Conservation (phyloP, 2,797 vertebrate genomes). For the Smutsia gigantea region DNA sequence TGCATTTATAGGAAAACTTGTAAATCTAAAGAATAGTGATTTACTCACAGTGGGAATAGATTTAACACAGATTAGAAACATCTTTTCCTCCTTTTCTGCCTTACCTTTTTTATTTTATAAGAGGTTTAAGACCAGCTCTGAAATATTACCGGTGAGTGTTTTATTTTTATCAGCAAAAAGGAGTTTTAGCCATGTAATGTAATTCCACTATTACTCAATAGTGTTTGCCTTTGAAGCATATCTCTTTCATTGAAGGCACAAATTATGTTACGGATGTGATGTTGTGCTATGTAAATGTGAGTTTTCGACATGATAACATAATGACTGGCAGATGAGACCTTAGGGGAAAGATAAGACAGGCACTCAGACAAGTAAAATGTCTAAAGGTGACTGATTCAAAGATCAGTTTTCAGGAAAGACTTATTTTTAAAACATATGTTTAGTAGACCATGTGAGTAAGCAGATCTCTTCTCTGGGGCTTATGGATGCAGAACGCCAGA, state of each 20-base stretch:
- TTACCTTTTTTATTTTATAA: conserved; percentile 62
- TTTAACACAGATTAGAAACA: conserved; percentile 53
- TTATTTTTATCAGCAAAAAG: conserved; percentile 70
- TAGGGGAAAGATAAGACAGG: neutral
- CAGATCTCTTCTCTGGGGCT: neutral
- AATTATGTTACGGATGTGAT: conserved; percentile 3
- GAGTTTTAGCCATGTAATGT: conserved; percentile 52
- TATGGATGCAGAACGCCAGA: neutral
- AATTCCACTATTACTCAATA: conserved; percentile 45
- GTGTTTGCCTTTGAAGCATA: conserved; percentile 42
- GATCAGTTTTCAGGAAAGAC: neutral
- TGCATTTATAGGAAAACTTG: conserved; percentile 64
- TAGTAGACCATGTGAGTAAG: neutral
- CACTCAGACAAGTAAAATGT: neutral
- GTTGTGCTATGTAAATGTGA: neutral
- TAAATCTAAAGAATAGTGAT: conserved; percentile 69
- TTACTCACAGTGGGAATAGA: conserved; percentile 22
- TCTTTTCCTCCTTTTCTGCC: conserved; percentile 46
- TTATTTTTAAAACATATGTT: neutral
- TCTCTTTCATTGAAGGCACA: neutral
- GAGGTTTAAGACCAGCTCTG: conserved; percentile 56
- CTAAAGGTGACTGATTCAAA: neutral
- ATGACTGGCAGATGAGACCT: neutral
- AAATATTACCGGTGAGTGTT: conserved; percentile 73
- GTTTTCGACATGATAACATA: conserved; percentile 1